Evolutionary conservation across 2,797 vertebrate genomes (phyloP).

Genomic region (Taenioides sp.): DNA sequence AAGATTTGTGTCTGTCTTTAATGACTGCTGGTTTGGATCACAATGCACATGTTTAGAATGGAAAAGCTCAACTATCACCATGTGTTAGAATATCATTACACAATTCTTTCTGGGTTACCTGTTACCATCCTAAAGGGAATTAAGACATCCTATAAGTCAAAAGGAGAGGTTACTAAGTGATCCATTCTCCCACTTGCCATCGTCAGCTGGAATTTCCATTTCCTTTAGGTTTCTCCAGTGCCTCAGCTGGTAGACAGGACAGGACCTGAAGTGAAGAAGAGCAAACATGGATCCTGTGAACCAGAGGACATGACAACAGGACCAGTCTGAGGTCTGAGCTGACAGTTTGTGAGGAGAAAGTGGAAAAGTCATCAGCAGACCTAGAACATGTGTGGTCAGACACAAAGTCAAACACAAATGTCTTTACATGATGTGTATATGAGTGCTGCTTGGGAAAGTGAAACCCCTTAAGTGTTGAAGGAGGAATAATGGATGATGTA

Average conservation of each 20-base stretch:
- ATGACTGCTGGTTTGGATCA: neutral
- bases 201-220: slow-evolving; percentile 84
- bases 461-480: slow-evolving; percentile 66
- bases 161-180: slow-evolving; percentile 58
- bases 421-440: slow-evolving; percentile 74
- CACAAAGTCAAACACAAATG: slow-evolving; percentile 68
- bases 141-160: slow-evolving; percentile 47
- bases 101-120: slow-evolving; percentile 22
- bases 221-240: slow-evolving; percentile 79
- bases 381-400: slow-evolving; percentile 81
- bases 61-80: slow-evolving; percentile 10
- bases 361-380: slow-evolving; percentile 87
- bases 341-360: slow-evolving; percentile 67
- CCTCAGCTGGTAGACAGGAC: slow-evolving; percentile 75
- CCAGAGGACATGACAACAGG: slow-evolving; percentile 20
- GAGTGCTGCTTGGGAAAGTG: slow-evolving; percentile 54
- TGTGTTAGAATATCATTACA: slow-evolving; percentile 73
- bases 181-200: slow-evolving; percentile 54
- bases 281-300: slow-evolving; percentile 73
- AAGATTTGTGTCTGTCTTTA: neutral
- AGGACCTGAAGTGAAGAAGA: slow-evolving; percentile 83
- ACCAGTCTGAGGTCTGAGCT: slow-evolving; percentile 49
- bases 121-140: slow-evolving; percentile 52
- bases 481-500: slow-evolving; percentile 62
- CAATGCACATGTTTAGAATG: too few species aligned